Conservation (phyloP, 2,113 vertebrate genomes). For the Pelodiscus sinensis region DNA sequence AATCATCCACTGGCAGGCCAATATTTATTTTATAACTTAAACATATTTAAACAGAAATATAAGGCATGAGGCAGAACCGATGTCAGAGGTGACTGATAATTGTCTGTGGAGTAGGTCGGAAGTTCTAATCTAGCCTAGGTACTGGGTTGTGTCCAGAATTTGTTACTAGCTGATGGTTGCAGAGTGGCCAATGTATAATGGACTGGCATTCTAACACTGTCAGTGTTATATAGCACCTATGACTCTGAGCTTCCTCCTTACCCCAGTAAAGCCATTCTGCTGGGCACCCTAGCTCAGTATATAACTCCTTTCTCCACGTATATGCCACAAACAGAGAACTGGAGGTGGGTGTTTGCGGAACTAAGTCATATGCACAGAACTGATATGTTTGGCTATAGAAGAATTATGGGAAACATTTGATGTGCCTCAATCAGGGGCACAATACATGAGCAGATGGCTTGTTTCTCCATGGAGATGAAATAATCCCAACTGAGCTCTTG, state of each 20-base stretch:
- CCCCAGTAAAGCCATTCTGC: neutral
- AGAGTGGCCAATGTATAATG: neutral
- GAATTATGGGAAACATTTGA: neutral
- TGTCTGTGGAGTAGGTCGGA: neutral
- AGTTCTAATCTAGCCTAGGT: neutral
- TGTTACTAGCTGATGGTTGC: neutral
- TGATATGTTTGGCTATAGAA: neutral
- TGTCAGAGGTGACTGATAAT: neutral
- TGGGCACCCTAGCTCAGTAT: neutral
- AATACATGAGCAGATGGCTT: neutral
- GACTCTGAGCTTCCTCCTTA: neutral
- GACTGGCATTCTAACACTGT: neutral
- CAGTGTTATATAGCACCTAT: neutral
- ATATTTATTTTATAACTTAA: neutral
- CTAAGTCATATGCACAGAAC: neutral
- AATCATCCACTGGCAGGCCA: neutral
- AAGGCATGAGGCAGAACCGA: neutral
- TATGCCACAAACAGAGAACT: neutral
- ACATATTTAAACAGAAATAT: neutral
- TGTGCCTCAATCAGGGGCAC: neutral
- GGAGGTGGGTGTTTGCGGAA: neutral
- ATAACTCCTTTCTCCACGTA: neutral
- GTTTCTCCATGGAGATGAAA: neutral
- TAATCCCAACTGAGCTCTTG: neutral
- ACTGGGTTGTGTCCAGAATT: neutral